Percentiles rank a stretch among this genome's conserved stretches.
Evolutionary conservation across 2,113 vertebrate species (phyloP).

Genomic region (Odontophorus gujanensis): DNA sequence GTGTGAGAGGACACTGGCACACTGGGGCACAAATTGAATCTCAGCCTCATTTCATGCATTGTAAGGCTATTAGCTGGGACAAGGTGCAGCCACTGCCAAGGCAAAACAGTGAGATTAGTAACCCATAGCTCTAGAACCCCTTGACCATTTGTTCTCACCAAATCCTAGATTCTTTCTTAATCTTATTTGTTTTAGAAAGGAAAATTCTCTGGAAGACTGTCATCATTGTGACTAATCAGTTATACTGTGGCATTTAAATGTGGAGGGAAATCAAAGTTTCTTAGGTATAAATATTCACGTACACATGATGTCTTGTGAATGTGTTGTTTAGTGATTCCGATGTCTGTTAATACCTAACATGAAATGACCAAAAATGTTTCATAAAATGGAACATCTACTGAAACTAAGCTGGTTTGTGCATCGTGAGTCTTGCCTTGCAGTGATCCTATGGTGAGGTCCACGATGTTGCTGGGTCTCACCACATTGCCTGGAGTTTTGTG

Average conservation of each 20-base stretch:
- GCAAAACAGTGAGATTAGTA: neutral
- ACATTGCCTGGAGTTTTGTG: neutral
- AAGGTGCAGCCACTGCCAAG: neutral
- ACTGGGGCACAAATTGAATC: neutral
- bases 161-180: neutral
- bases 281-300: neutral
- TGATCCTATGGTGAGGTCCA: neutral
- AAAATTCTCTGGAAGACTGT: neutral
- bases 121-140: neutral
- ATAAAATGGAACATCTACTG: neutral
- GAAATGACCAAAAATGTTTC: neutral
- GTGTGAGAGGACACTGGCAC: neutral
- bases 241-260: neutral
- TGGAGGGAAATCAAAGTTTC: neutral
- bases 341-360: neutral
- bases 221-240: neutral
- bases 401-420: neutral
- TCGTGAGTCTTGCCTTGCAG: neutral
- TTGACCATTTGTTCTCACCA: neutral
- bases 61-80: neutral
- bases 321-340: neutral
- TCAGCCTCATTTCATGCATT: neutral
- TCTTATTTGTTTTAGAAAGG: neutral
- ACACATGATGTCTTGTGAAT: neutral
- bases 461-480: neutral